Percentiles rank a stretch among this genome's conserved stretches.
Conservation (phyloP, 2,888 invertebrate genomes). For the Diadromus collaris region DNA sequence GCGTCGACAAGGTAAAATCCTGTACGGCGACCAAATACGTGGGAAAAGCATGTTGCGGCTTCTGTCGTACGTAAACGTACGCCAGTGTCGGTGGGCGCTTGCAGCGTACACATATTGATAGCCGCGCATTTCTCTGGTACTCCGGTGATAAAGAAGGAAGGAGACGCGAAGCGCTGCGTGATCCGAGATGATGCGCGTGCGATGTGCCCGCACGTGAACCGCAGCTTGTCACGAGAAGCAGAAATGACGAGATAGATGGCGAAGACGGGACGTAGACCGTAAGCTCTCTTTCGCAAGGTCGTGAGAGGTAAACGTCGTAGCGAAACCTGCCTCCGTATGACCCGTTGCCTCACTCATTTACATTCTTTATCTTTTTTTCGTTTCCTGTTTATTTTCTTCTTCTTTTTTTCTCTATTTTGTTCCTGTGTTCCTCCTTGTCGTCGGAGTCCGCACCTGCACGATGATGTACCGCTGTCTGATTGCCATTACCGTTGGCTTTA, state of each 20-base stretch:
- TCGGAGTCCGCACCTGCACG: slow-evolving; percentile 64
- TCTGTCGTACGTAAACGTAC: slow-evolving; percentile 8
- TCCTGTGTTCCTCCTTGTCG: slow-evolving; percentile 28
- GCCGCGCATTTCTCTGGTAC: background rate
- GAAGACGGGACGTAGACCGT: slow-evolving; percentile 30
- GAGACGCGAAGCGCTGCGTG: background rate
- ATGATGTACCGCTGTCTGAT: slow-evolving; percentile 70
- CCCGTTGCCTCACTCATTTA: slow-evolving; percentile 51
- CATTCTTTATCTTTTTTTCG: slow-evolving; percentile 37
- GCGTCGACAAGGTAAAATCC: slow-evolving; percentile 4
- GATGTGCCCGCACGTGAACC: slow-evolving; percentile 15
- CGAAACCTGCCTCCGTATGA: slow-evolving; percentile 51
- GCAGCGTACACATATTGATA: background rate
- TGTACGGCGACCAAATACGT: slow-evolving; percentile 16
- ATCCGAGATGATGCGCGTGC: background rate
- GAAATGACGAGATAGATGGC: slow-evolving; percentile 26
- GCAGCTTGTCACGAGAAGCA: slow-evolving; percentile 19
- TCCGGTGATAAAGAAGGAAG: background rate
- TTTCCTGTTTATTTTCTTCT: background rate
- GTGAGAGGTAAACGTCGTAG: slow-evolving; percentile 45
- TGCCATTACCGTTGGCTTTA: slow-evolving; percentile 75
- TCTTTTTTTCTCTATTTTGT: slow-evolving; percentile 7
- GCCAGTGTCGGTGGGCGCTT: background rate
- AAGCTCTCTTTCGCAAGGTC: slow-evolving; percentile 42
- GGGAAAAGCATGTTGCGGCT: slow-evolving; percentile 21